Percentiles rank a stretch among this genome's conserved stretches.
These are phyloP conservation scores for Drosophila melanica DNA, from an alignment of 1,140 invertebrate species.

Conservation along the genomic window DNA sequence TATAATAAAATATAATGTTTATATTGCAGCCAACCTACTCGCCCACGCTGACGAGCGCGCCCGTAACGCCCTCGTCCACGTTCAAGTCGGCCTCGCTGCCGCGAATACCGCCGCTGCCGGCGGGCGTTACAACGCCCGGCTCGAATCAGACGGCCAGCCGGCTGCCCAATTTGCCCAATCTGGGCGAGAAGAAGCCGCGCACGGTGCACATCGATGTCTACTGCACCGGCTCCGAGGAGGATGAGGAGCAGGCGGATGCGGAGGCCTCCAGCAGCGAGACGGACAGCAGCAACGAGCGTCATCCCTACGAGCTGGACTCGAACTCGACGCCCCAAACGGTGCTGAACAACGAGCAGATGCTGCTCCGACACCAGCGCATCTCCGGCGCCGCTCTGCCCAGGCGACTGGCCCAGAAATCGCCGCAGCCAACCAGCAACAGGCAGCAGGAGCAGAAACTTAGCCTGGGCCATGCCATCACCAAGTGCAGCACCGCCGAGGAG, in stretches of 20 bases:
- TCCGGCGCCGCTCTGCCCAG: slow-evolving; percentile 84
- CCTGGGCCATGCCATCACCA: slow-evolving; percentile 76
- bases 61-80: slow-evolving; percentile 62
- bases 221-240: slow-evolving; percentile 89
- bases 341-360: slow-evolving; percentile 87
- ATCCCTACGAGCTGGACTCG: slow-evolving; percentile 72
- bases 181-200: slow-evolving; percentile 86
- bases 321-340: slow-evolving; percentile 87
- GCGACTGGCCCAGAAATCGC: slow-evolving; percentile 41
- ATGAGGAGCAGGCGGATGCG: slow-evolving; percentile 86
- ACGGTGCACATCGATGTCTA: slow-evolving; percentile 92
- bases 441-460: slow-evolving; percentile 40
- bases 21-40: slow-evolving; percentile 61
- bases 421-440: neutral
- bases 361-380: slow-evolving; percentile 86
- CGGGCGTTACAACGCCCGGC: neutral
- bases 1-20: too few species aligned
- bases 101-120: slow-evolving; percentile 59
- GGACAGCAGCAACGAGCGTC: slow-evolving; percentile 44
- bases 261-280: slow-evolving; percentile 84
- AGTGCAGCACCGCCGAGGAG: slow-evolving; percentile 81
- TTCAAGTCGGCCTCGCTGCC: slow-evolving; percentile 79
- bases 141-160: neutral
- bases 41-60: slow-evolving; percentile 51
- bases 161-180: slow-evolving; percentile 40